Conservation (phyloP, 2,113 vertebrate species). For the Grammomys dolichurus region DNA sequence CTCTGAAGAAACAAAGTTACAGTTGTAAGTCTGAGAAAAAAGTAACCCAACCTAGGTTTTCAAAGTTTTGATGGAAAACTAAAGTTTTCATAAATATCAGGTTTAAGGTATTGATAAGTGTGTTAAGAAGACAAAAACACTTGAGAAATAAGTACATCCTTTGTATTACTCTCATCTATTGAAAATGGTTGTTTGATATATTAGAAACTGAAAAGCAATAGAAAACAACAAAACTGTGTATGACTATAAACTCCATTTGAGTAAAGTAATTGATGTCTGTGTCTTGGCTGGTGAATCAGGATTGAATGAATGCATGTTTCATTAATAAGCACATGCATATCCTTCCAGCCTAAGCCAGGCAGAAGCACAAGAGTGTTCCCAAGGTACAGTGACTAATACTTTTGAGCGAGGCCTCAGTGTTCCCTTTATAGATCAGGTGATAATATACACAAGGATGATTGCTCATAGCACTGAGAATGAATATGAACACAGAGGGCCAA, state of each 20-base stretch:
- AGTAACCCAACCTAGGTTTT: not conserved
- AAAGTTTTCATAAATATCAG: not conserved
- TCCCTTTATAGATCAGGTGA: constrained; percentile 91
- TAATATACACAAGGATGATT: constrained; percentile 88
- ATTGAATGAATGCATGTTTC: constrained; percentile 69
- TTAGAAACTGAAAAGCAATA: not conserved
- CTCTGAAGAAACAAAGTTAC: not conserved
- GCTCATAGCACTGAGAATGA: constrained; percentile 87
- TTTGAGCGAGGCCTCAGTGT: constrained; percentile 84
- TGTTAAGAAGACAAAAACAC: not conserved
- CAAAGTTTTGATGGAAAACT: not conserved
- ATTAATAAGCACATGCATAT: constrained; percentile 86
- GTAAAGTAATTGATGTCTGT: constrained; percentile 59
- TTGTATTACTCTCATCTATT: not conserved
- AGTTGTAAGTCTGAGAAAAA: not conserved
- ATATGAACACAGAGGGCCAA: constrained; percentile 84
- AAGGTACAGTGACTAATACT: constrained; percentile 86
- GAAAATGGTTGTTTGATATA: not conserved
- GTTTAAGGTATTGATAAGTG: not conserved
- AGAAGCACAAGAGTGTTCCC: constrained; percentile 81
- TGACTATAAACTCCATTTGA: not conserved
- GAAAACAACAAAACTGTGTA: not conserved
- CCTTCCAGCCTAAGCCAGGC: constrained; percentile 76
- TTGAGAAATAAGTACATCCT: not conserved
- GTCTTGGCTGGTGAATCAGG: constrained; percentile 64